A percentile compares a stretch with the other conserved stretches of the same genome.
Conservation (phyloP, 2,113 vertebrate species). For the Erythrolamprus reginae region DNA sequence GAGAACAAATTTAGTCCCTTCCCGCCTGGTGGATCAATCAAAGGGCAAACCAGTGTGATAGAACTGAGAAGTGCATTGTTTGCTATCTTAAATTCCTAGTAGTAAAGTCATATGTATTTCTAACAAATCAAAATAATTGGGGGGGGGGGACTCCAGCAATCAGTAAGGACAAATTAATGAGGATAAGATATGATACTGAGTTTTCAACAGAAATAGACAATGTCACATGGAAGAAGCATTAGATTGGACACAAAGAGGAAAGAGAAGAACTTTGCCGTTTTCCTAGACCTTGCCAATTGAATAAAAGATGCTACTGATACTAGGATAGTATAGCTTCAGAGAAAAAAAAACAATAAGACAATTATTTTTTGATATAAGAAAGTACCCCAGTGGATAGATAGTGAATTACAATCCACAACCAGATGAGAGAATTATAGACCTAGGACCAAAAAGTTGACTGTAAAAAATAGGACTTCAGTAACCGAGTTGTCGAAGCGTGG, state of each 20-base stretch:
- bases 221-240: not conserved
- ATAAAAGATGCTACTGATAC: not conserved
- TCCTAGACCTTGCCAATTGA: not conserved
- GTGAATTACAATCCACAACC: not conserved
- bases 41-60: not conserved
- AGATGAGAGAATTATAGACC: not conserved
- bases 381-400: not conserved
- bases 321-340: not conserved
- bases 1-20: not conserved
- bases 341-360: not conserved
- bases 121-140: not conserved
- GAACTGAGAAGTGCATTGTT: not conserved
- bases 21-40: not conserved
- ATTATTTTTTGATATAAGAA: not conserved
- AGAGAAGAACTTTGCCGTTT: not conserved
- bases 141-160: not conserved
- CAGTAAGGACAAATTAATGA: not conserved
- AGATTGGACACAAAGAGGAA: not conserved
- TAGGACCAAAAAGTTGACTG: not conserved
- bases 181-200: not conserved
- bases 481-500: too few relatives aligned
- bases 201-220: not conserved
- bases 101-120: not conserved
- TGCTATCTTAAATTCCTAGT: not conserved
- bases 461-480: too few relatives aligned